Evolutionary conservation across 35 echinoderm and acorn worm species (phyloP), one percentile per base, ranked within the genome.

Genomic region (Holothuria glaberrima): DNA sequence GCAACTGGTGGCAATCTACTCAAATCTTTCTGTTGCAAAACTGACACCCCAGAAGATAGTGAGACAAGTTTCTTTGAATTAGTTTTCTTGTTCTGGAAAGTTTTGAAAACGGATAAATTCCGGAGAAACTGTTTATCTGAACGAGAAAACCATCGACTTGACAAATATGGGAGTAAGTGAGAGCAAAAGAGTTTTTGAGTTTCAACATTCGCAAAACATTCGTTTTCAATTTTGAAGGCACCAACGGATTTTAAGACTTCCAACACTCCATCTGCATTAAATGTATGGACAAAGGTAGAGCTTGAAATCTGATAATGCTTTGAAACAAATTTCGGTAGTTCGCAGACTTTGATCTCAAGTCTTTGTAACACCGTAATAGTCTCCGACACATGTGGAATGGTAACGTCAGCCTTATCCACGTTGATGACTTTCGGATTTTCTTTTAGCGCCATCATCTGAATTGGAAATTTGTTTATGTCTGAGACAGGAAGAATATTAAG

Each of bases 401-500:
- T 26, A 2, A 22, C 6, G 13, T 25, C 71, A 21, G 32, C 20
- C 25, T 56, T 17, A 21, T 14, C 25, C 78, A 54, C 24, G 27
- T 77, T 38, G 30, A 89, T 63, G n/a, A 89, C 34, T 29, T 33
- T 77, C 4, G 70, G 78, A 12, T 61, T 62, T 44, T 71, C 9
- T 22, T 21, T 74, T 6, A 89, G 45, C 6, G 88, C 30, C 58
- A 89, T 38, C 54, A 89, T 56, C 22, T 59, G 36, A 20, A 54
- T 62, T 24, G 24, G 29, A 32, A 41, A 6, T 59, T 17, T 27
- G 27, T 54, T 74, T 3, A 58, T n/a, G 7, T 59, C 56, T 19
- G 56, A 58, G 0, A 77, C 46, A 10, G 88, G 88, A 26, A 89
- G 26, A 16, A 89, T 68, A 19, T 74, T 71, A n/a, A 78, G 50